phyloP scores from a whole-genome alignment of 2,797 vertebrate species.

The Cuculus canorus region DNA sequence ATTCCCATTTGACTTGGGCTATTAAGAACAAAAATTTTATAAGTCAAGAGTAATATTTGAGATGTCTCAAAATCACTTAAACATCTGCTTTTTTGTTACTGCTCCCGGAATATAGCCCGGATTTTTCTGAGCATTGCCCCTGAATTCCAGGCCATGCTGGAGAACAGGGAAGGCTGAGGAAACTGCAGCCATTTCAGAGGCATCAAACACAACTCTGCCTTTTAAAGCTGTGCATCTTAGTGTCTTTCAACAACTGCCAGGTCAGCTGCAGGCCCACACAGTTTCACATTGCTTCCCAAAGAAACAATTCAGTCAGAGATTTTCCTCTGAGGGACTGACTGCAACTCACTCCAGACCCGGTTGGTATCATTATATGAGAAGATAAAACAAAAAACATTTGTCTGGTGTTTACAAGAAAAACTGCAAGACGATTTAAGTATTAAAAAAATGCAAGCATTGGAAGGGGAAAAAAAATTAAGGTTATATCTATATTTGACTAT shows the following conservation, averaged over 20 bases:
- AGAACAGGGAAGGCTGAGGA: not conserved
- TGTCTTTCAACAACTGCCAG: not conserved
- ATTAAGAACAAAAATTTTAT: not conserved
- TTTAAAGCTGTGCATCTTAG: not conserved
- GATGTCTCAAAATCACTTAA: not conserved
- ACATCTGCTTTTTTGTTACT: not conserved
- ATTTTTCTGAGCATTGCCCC: not conserved
- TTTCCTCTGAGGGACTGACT: not conserved
- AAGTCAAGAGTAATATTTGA: constrained; percentile 17
- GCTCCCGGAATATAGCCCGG: not conserved
- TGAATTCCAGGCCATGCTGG: not conserved
- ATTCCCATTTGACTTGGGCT: not conserved
- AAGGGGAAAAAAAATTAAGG: not conserved
- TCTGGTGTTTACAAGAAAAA: not conserved
- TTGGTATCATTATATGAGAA: not conserved
- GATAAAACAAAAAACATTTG: not conserved
- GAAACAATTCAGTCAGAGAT: not conserved
- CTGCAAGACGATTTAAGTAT: not conserved
- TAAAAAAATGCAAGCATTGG: not conserved
- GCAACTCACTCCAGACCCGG: not conserved
- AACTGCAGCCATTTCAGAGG: not conserved
- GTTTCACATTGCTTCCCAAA: not conserved
- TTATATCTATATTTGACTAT: not conserved
- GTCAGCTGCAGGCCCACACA: not conserved
- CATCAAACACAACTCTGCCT: not conserved